phyloP scores from a whole-genome alignment of 2,888 invertebrate genomes.

The Palloptera scutellata region DNA sequence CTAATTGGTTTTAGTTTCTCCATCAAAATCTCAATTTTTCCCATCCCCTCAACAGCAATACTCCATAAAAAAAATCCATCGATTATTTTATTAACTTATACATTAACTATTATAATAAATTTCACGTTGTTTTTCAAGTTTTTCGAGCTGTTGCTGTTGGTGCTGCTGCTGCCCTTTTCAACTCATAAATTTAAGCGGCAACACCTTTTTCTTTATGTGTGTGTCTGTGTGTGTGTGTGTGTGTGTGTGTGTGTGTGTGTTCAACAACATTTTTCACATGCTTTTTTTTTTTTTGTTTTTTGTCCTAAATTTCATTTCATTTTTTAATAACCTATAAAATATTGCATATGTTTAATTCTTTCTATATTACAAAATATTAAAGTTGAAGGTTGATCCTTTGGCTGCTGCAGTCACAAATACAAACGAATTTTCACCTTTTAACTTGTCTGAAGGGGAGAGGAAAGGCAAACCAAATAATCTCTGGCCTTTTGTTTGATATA shows the following conservation, averaged over 20 bases:
- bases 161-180: not conserved
- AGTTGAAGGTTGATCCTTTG: not conserved
- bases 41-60: too few relatives aligned
- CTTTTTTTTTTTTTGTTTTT: too few relatives aligned
- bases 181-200: not conserved
- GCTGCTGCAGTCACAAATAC: not conserved
- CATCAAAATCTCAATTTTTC: too few relatives aligned
- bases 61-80: not conserved
- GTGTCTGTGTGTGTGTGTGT: not conserved
- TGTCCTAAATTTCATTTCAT: not conserved
- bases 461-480: too few relatives aligned
- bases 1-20: too few relatives aligned
- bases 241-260: conserved; percentile 1
- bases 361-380: not conserved
- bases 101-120: too few relatives aligned
- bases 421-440: not conserved
- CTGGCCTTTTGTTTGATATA: too few relatives aligned
- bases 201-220: conserved; percentile 20
- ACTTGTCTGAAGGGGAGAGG: too few relatives aligned
- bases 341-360: conserved; percentile 39
- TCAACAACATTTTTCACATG: too few relatives aligned
- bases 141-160: not conserved
- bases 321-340: conserved; percentile 56
- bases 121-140: not conserved
- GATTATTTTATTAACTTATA: too few relatives aligned